A percentile compares a stretch with the other conserved stretches of the same genome.
phyloP scores from a whole-genome alignment of 2,888 invertebrate genomes.

The Melipona beecheii region DNA sequence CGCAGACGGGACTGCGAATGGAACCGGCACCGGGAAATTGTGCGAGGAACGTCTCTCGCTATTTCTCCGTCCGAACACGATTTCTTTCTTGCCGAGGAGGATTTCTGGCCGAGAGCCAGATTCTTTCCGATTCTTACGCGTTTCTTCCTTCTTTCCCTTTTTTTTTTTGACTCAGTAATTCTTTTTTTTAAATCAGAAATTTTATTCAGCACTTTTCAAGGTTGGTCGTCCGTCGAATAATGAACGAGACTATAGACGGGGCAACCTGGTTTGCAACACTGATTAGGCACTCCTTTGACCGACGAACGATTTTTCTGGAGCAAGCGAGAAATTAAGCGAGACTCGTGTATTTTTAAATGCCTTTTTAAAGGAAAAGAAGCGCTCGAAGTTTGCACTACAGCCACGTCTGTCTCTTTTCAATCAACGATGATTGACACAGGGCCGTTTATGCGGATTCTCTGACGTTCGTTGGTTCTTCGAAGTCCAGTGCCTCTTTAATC shows the following conservation, averaged over 20 bases:
- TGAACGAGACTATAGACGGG: too few species aligned
- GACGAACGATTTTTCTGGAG: too few species aligned
- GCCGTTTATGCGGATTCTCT: not conserved
- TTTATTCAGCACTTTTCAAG: too few species aligned
- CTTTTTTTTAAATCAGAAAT: too few species aligned
- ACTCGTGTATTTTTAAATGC: too few species aligned
- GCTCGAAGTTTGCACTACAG: not conserved
- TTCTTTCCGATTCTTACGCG: not conserved
- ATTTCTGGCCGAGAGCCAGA: too few species aligned
- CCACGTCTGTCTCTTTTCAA: not conserved
- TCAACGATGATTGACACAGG: not conserved
- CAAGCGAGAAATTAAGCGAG: too few species aligned
- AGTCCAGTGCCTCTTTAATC: not conserved
- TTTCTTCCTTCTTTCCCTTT: not conserved
- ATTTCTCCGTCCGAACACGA: not conserved
- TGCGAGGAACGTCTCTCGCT: slow-evolving; percentile 11
- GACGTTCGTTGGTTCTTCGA: not conserved
- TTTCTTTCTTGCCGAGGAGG: not conserved
- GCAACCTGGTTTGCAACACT: too few species aligned
- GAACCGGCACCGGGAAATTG: slow-evolving; percentile 16
- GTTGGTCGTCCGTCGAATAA: too few species aligned
- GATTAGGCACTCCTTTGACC: too few species aligned
- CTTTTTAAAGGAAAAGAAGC: too few species aligned
- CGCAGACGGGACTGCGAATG: not conserved
- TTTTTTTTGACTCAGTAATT: too few species aligned